A percentile compares a stretch with the other conserved stretches of the same genome.
These are phyloP conservation scores for Zhuqinia jingwanae DNA, from an alignment of 2,888 invertebrate species.

Conservation along the genomic window DNA sequence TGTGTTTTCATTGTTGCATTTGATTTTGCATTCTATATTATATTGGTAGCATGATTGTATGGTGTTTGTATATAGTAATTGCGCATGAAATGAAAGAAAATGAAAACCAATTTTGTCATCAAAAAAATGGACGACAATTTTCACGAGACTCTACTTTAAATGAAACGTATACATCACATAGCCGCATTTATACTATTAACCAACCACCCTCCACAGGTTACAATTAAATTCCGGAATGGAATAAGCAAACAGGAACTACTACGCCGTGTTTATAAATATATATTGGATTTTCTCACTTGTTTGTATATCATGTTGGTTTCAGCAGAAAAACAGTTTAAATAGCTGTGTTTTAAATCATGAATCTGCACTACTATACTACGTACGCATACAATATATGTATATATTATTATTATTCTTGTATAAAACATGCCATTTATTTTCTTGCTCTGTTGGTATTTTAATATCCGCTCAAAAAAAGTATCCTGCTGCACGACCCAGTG, in stretches of 20 bases:
- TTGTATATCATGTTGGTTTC: too few species aligned
- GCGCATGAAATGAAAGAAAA: constrained; percentile 20
- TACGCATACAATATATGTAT: too few species aligned
- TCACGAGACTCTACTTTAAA: constrained; percentile 3
- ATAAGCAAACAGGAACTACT: constrained; percentile 43
- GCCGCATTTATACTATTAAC: not conserved
- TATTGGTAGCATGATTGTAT: constrained; percentile 20
- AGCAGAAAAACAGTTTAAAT: not conserved
- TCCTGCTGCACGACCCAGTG: constrained; percentile 6
- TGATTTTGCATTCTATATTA: not conserved
- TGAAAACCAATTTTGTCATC: constrained; percentile 45
- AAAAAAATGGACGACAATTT: constrained; percentile 59
- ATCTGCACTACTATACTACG: too few species aligned
- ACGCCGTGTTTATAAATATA: too few species aligned
- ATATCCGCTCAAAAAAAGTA: not conserved
- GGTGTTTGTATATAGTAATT: constrained; percentile 3
- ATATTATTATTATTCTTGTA: too few species aligned
- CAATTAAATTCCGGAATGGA: constrained; percentile 36
- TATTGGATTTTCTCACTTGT: constrained; percentile 21
- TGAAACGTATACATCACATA: not conserved
- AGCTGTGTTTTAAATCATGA: not conserved
- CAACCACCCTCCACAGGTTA: constrained; percentile 53
- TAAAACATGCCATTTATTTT: too few species aligned
- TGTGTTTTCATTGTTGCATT: not conserved
- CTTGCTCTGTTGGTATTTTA: not conserved